Conservation (phyloP, 53 echinoderm and acorn worm species). For the Antedon mediterranea region DNA sequence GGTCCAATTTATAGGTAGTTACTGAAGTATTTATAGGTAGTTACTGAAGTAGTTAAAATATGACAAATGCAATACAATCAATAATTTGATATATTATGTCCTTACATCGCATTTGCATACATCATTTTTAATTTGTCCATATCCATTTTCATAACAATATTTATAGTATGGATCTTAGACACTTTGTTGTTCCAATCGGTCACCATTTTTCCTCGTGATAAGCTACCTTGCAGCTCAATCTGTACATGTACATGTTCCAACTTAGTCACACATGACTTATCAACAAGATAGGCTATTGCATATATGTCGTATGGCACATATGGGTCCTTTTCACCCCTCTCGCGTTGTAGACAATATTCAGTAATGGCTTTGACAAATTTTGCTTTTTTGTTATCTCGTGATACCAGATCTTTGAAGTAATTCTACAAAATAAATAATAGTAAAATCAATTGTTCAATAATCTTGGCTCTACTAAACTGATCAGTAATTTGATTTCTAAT, state of each 20-base stretch:
- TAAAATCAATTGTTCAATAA: too few relatives aligned
- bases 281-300: conserved; percentile 34
- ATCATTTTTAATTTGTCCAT: conserved; percentile 1
- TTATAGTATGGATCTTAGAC: conserved; percentile 7
- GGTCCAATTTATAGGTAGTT: too few relatives aligned
- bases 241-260: not conserved
- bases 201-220: conserved; percentile 55
- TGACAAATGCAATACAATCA: too few relatives aligned
- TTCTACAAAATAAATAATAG: conserved; percentile 16
- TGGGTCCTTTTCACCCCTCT: not conserved
- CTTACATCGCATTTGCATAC: conserved; percentile 2
- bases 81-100: too few relatives aligned
- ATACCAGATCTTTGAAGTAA: conserved; percentile 12
- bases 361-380: conserved; percentile 26
- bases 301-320: conserved; percentile 12
- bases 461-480: too few relatives aligned
- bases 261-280: conserved; percentile 7
- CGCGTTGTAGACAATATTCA: not conserved
- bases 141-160: conserved; percentile 12
- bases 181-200: conserved; percentile 4
- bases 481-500: too few relatives aligned
- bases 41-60: too few relatives aligned
- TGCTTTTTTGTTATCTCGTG: conserved; percentile 8
- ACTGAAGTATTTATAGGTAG: too few relatives aligned
- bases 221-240: conserved; percentile 35